These are phyloP conservation scores for Aphis gossypii DNA, from an alignment of 1,140 invertebrate species.

Conservation along the genomic window DNA sequence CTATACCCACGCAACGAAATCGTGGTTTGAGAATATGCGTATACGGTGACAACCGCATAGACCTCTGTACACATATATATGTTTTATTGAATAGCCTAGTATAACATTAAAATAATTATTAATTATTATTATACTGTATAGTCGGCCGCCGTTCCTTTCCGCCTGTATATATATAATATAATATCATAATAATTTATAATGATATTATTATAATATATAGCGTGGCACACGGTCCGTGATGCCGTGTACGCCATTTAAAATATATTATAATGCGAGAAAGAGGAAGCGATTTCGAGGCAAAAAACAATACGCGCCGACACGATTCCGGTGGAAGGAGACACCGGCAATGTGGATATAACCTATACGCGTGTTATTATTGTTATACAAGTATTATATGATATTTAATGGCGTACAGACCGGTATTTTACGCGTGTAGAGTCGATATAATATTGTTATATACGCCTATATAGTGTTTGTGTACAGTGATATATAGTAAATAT, in stretches of 20 bases:
- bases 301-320: too few species aligned
- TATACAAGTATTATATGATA: neutral
- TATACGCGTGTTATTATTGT: neutral
- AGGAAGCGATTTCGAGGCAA: neutral
- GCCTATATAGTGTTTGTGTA: neutral
- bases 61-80: too few species aligned
- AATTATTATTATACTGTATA: neutral
- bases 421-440: neutral
- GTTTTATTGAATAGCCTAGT: neutral
- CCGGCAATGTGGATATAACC: neutral
- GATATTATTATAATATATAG: too few species aligned
- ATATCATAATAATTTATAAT: too few species aligned
- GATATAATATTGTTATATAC: too few species aligned
- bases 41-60: neutral
- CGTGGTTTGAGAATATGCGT: neutral
- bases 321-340: too few species aligned
- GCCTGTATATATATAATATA: too few species aligned
- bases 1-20: neutral
- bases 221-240: too few species aligned
- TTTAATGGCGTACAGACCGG: neutral
- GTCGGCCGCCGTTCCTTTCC: neutral
- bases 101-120: neutral
- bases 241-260: neutral
- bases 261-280: neutral
- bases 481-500: neutral